Percentiles rank a stretch among this genome's conserved stretches.
phyloP scores from a whole-genome alignment of 2,113 vertebrate genomes.

The Engraulis encrasicolus region DNA sequence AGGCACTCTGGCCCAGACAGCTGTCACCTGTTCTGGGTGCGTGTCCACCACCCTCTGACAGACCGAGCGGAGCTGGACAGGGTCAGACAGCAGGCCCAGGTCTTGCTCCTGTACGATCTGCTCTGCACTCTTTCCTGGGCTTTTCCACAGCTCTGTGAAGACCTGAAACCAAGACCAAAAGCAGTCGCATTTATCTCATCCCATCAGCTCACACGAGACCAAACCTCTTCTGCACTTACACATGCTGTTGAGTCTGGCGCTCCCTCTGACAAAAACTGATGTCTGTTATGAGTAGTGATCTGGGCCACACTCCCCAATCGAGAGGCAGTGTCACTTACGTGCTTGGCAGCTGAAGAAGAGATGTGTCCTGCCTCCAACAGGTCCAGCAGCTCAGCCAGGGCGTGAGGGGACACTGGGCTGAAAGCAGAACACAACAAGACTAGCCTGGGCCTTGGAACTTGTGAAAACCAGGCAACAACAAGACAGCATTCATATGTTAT shows the following conservation, averaged over 20 bases:
- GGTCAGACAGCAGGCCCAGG: conserved; percentile 81
- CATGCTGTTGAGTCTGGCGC: neutral
- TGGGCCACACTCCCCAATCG: conserved; percentile 8
- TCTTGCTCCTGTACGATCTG: conserved; percentile 85
- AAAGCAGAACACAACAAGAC: conserved; percentile 27
- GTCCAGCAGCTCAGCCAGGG: conserved; percentile 86
- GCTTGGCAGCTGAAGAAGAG: conserved; percentile 86
- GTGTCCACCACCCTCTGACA: conserved; percentile 83
- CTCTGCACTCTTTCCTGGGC: conserved; percentile 74
- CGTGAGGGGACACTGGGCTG: conserved; percentile 80
- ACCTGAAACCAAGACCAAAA: conserved; percentile 64
- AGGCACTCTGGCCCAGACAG: neutral
- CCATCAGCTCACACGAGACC: neutral
- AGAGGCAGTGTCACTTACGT: conserved; percentile 69
- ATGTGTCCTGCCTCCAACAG: conserved; percentile 82
- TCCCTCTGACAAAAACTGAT: too few species aligned
- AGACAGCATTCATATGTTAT: too few species aligned
- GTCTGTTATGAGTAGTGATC: too few species aligned
- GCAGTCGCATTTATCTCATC: neutral
- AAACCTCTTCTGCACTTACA: neutral
- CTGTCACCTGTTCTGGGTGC: conserved; percentile 82
- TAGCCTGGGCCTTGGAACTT: too few species aligned
- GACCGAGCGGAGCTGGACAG: conserved; percentile 77
- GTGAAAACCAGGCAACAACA: too few species aligned
- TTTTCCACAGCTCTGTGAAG: conserved; percentile 84